Evolutionary conservation across 2,113 vertebrate genomes (phyloP), one percentile per base, ranked within the genome.

Genomic region (Semnornis frantzii): DNA sequence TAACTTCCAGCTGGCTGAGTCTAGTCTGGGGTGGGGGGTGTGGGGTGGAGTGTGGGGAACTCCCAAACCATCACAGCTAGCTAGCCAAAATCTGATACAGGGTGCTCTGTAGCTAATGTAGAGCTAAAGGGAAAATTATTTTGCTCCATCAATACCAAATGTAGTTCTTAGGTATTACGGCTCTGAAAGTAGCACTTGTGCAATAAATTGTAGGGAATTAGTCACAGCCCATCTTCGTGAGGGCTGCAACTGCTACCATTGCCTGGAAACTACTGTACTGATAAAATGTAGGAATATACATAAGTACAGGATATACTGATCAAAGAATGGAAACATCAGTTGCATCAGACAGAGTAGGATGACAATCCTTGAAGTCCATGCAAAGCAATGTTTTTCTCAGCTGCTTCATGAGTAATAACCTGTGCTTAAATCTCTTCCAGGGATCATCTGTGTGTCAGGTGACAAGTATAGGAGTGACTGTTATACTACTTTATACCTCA

Each of bases 391-490:
- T 28, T 83, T 18, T 64, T 78, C 73, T 80, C 39, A 78, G 0
- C 21, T 54, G 42, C 46, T 44, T 33, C 64, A 50, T 65, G 64
- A 81, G 65, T 84, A 87, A 79, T 83, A 89, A 95, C 54, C 34
- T 82, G 11, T 84, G 50, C 52, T 93, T 90, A 57, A 73, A 64
- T 95, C 76, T 94, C 82, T 96, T 97, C 39, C 97, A 99, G 99
- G 99, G 99, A 71, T 99, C 99, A 23, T 99, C 99, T 1, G 98
- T 99, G 92, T 99, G 99, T 94, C 99, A 99, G 97, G 98, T 99
- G 97, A 99, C 98, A 1, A 97, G 97, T 14, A 97, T 99, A 44
- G 99, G 99, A 33, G 98, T 98, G 95, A 98, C 97, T 7, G 98
- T 99, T 95, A 98, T 99, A 95, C 97, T 99, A 24, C 98, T 99